These are phyloP conservation scores for Aphodius sticticus DNA, from an alignment of 2,888 invertebrate genomes.

Conservation along the genomic window DNA sequence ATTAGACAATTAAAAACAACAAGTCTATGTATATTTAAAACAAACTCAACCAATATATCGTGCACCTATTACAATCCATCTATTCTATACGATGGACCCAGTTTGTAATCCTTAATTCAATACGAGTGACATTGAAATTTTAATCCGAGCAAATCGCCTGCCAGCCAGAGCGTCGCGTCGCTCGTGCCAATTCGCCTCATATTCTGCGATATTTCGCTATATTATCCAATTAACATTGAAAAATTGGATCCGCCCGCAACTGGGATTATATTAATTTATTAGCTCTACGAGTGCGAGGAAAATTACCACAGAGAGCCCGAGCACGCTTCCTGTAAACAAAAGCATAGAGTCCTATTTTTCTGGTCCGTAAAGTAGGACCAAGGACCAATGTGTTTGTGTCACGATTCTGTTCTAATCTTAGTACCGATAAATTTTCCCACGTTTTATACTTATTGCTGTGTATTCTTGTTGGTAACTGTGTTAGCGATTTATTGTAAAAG, in stretches of 20 bases:
- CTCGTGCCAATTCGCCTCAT: background rate
- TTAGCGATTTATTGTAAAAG: too few species aligned
- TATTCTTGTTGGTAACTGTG: too few species aligned
- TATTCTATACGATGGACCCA: too few species aligned
- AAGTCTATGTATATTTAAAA: too few species aligned
- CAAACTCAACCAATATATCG: too few species aligned
- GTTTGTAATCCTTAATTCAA: too few species aligned
- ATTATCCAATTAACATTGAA: background rate
- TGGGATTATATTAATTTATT: background rate
- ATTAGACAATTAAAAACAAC: too few species aligned
- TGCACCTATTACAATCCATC: too few species aligned
- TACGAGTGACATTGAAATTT: background rate
- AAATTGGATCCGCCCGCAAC: background rate
- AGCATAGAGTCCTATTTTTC: background rate
- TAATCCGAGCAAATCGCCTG: background rate
- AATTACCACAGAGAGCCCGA: background rate
- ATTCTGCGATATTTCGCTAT: background rate
- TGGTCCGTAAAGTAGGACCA: background rate
- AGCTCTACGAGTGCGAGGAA: background rate
- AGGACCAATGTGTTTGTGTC: slow-evolving; percentile 4
- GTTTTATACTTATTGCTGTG: too few species aligned
- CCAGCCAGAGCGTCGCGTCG: background rate
- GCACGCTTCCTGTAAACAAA: background rate
- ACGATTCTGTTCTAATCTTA: background rate
- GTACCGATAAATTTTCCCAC: background rate